Evolutionary conservation across 2,113 vertebrate species (phyloP).

Genomic region (Bufo bufo): DNA sequence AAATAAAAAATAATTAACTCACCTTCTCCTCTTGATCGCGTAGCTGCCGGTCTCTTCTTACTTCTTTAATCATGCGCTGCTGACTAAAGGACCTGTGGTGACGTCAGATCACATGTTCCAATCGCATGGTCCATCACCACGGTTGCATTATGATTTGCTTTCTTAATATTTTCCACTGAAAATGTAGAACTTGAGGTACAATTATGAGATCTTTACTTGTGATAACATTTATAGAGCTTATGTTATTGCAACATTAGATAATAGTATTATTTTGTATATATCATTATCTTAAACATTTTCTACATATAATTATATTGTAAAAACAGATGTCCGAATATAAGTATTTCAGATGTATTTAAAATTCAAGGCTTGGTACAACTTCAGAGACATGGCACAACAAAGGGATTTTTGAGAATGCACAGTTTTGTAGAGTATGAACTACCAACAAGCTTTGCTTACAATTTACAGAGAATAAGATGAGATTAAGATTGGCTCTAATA

Average conservation of each 20-base stretch:
- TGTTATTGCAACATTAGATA: no score
- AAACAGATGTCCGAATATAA: not conserved
- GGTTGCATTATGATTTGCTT: no score
- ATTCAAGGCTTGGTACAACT: not conserved
- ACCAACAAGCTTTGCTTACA: not conserved
- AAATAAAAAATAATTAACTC: no score
- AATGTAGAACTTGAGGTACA: no score
- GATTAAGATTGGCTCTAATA: conserved; percentile 9
- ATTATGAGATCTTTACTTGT: not conserved
- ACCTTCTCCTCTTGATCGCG: no score
- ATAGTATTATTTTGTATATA: not conserved
- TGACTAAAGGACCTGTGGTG: no score
- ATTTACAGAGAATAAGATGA: not conserved
- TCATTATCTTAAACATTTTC: not conserved
- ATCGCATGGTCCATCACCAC: no score
- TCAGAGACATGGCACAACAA: conserved; percentile 36
- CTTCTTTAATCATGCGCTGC: no score
- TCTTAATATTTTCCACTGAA: no score
- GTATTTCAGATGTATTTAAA: not conserved
- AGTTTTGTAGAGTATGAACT: conserved; percentile 15
- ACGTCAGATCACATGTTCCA: no score
- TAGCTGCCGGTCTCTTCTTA: no score
- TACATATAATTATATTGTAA: not conserved
- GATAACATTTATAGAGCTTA: not conserved
- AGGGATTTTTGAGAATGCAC: conserved; percentile 37